Evolutionary conservation across 2,113 vertebrate genomes (phyloP), one percentile per base, ranked within the genome.

Genomic region (Hemicordylus capensis): DNA sequence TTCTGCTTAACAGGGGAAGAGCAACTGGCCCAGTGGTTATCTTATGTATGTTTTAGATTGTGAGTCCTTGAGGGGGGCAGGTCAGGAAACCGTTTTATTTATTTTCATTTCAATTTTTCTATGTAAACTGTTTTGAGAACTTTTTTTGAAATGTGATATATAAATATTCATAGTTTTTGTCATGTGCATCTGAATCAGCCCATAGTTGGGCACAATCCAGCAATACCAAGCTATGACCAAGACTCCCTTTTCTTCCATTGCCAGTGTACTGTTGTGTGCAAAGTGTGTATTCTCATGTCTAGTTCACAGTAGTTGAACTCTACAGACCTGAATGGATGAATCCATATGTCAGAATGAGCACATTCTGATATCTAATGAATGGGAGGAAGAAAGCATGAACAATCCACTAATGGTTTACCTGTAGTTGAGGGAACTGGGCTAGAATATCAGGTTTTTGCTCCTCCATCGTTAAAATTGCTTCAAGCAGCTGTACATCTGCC

Each of bases 391-490:
- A 37, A 15, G 15, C 4, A 17, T 6, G 4, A 63, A 12, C 0
- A 44, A 3, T 3, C 46, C 28, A 22, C 3, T 39, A 79, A 75
- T 31, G 64, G 44, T 20, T 92, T 95, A 98, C 98, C 97, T 98
- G 96, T 56, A 98, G 1, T 66, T 95, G 95, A 76, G 94, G 94
- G 85, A 98, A 98, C 0, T 91, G 84, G 0, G 85, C 85, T 2
- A 98, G 94, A 74, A 98, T 95, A 12, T 44, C 89, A 51, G 95
- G 69, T 59, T 96, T 89, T 17, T 92, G 94, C 91, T 98, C 98
- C 91, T 98, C 97, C 91, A 98, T 77, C 95, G 97, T 97, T 92
- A 98, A 90, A 80, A 97, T 96, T 75, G 90, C 93, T 95, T 99
- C 97, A n/a, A 97, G 76, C 20, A 98, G 93, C 56, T 96, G 95